Conservation (phyloP, 2,888 invertebrate genomes). For the Trachelus stipa region DNA sequence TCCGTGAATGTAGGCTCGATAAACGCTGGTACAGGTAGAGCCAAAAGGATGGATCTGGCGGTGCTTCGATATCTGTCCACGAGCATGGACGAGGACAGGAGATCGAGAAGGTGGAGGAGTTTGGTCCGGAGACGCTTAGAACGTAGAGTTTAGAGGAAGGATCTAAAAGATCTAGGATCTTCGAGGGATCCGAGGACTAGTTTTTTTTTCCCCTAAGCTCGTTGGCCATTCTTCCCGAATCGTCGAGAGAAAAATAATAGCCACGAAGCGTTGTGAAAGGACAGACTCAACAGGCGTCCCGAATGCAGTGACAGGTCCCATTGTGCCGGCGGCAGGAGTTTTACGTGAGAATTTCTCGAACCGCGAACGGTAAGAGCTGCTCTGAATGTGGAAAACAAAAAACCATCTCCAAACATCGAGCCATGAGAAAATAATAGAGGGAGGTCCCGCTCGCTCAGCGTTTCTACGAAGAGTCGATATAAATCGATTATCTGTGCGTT, state of each 20-base stretch:
- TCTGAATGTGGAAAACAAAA: constrained; percentile 5
- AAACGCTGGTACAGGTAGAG: too few relatives aligned
- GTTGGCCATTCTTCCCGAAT: constrained; percentile 11
- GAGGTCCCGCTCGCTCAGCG: constrained; percentile 3
- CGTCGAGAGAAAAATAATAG: constrained; percentile 33
- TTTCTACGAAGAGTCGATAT: constrained; percentile 34
- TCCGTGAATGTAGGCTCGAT: too few relatives aligned
- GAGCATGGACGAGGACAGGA: too few relatives aligned
- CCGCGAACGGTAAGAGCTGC: constrained; percentile 8
- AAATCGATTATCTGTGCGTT: constrained; percentile 48
- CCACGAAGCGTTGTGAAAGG: constrained; percentile 32
- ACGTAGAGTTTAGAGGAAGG: too few relatives aligned
- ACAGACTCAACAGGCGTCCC: constrained; percentile 26
- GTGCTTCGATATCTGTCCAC: too few relatives aligned
- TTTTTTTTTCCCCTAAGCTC: not conserved
- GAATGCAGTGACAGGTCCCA: constrained; percentile 40
- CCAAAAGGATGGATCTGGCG: too few relatives aligned
- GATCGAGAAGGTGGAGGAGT: too few relatives aligned
- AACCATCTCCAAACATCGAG: constrained; percentile 21
- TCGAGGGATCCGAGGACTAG: constrained; percentile 15
- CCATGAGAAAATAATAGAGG: constrained; percentile 22
- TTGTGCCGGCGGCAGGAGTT: constrained; percentile 31
- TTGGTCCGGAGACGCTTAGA: too few relatives aligned
- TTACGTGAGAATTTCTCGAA: constrained; percentile 24
- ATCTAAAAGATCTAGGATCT: constrained; percentile 12